These are phyloP conservation scores for Notechis scutatus DNA, from an alignment of 2,113 vertebrate genomes.

Conservation along the genomic window DNA sequence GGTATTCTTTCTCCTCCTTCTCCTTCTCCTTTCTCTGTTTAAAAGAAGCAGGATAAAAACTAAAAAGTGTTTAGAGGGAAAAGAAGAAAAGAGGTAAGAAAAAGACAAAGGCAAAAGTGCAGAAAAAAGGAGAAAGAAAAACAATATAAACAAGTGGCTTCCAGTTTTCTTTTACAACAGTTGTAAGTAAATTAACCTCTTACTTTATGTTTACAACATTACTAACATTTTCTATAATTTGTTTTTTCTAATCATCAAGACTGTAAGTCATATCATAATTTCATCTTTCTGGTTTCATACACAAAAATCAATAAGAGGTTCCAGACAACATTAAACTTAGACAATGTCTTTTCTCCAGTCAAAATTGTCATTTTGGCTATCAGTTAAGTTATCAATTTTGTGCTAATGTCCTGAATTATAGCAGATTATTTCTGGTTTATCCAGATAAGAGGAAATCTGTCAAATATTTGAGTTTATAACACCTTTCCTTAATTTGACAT, in stretches of 20 bases:
- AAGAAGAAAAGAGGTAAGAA: neutral
- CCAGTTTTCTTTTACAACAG: neutral
- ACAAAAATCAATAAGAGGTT: too few relatives aligned
- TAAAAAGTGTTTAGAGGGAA: too few relatives aligned
- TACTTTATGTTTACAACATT: neutral
- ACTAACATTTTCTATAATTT: neutral
- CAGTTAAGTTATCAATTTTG: slow-evolving; percentile 22
- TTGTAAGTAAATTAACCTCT: neutral
- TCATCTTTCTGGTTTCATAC: too few relatives aligned
- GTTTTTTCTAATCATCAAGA: too few relatives aligned
- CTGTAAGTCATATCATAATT: too few relatives aligned
- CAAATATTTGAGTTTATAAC: neutral
- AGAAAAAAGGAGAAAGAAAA: neutral
- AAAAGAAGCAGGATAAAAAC: too few relatives aligned
- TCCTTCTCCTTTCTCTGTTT: too few relatives aligned
- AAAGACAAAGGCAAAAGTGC: neutral
- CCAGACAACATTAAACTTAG: too few relatives aligned
- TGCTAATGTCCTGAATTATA: neutral
- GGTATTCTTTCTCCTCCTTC: too few relatives aligned
- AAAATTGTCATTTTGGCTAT: neutral
- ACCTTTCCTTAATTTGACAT: neutral
- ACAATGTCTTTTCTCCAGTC: too few relatives aligned
- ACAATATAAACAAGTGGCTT: neutral
- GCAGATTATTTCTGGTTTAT: neutral
- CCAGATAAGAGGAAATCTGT: neutral